These are phyloP conservation scores for Nomada goodeniana DNA, from an alignment of 2,888 invertebrate genomes.

Conservation along the genomic window DNA sequence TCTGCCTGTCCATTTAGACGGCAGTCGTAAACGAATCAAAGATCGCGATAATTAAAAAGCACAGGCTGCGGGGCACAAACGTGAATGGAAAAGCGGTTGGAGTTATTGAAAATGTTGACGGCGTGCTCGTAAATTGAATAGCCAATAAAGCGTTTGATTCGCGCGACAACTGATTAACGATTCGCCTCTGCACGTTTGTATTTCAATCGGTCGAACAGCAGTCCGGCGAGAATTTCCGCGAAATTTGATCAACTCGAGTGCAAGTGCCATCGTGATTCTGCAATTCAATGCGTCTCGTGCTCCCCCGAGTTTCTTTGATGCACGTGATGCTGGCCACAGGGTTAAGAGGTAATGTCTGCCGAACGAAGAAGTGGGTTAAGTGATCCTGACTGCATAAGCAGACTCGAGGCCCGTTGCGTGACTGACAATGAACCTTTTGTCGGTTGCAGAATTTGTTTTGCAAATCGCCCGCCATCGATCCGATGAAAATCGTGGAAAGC, in stretches of 20 bases:
- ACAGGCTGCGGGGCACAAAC: conserved; percentile 1
- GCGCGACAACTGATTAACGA: conserved; percentile 20
- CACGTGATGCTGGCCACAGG: conserved; percentile 50
- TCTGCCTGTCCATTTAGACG: too few species aligned
- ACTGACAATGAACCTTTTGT: conserved; percentile 65
- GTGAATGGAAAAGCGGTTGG: conserved; percentile 15
- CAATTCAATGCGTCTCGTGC: conserved; percentile 59
- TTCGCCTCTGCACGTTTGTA: conserved; percentile 5
- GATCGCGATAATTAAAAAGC: conserved; percentile 24
- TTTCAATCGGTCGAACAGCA: background rate
- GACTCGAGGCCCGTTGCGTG: conserved; percentile 55
- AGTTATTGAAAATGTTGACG: background rate
- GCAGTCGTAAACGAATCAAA: too few species aligned
- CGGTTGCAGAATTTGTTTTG: conserved; percentile 56
- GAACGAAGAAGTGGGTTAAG: conserved; percentile 64
- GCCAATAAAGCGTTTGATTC: conserved; percentile 5
- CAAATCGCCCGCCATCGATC: conserved; percentile 54
- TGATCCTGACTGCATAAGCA: conserved; percentile 51
- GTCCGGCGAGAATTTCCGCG: conserved; percentile 2
- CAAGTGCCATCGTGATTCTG: conserved; percentile 41
- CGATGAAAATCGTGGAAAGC: conserved; percentile 13
- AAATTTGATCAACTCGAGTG: conserved; percentile 45
- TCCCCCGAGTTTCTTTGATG: conserved; percentile 51
- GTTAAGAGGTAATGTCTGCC: conserved; percentile 59
- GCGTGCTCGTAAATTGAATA: conserved; percentile 1